These are phyloP conservation scores for Ceyx melanurus DNA, from an alignment of 2,113 vertebrate species.

Conservation along the genomic window DNA sequence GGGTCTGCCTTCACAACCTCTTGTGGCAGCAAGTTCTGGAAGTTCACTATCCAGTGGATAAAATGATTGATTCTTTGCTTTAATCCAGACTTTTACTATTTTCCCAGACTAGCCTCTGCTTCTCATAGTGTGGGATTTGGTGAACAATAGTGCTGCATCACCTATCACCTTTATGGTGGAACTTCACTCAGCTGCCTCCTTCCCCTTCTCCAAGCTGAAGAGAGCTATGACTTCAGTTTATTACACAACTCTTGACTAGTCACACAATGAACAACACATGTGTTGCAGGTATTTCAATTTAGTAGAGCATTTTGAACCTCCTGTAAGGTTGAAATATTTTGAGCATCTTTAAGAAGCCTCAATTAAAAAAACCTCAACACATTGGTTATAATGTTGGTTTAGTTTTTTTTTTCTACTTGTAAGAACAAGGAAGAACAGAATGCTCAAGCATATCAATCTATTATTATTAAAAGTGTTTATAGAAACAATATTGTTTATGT, in stretches of 20 bases:
- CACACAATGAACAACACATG: not conserved
- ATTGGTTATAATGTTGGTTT: not conserved
- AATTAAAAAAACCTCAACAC: rapidly evolving
- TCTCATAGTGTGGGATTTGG: not conserved
- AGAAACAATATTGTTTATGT: not conserved
- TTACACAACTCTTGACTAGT: not conserved
- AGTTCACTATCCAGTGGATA: not conserved
- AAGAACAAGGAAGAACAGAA: not conserved
- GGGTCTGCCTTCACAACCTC: not conserved
- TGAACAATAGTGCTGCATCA: not conserved
- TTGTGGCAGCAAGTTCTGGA: not conserved
- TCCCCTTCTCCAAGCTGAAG: not conserved
- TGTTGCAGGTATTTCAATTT: not conserved
- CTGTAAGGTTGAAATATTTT: not conserved
- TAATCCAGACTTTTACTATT: not conserved
- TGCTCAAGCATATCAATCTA: not conserved
- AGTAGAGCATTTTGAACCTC: not conserved
- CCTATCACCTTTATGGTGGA: not conserved
- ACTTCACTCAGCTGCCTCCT: not conserved
- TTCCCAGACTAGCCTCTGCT: not conserved
- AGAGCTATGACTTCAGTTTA: not conserved
- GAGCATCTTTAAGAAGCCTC: not conserved
- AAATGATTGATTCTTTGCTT: not conserved
- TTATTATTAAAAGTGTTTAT: not conserved
- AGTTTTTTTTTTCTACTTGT: not conserved